Evolutionary conservation across 2,113 vertebrate genomes (phyloP), one percentile per base, ranked within the genome.

Genomic region (Crotophaga sulcirostris): DNA sequence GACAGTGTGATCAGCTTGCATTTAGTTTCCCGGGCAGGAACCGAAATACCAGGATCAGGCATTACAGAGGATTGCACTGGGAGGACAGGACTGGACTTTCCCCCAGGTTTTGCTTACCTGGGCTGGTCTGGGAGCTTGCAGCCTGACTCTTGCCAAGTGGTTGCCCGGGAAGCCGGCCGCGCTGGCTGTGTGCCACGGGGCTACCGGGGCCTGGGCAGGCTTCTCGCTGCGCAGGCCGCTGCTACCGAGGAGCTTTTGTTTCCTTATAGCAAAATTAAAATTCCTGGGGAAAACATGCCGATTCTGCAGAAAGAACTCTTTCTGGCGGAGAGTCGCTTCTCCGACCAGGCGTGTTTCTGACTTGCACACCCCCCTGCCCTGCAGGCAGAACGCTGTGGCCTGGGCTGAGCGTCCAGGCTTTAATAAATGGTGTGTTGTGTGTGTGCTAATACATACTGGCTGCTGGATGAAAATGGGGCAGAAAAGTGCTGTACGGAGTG

Each of bases 241-340:
- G 85, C 78, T 83, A 45, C 82, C 24, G 34, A 93, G 91, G 42
- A 89, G 47, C 91, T 91, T 94, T 94, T 92, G 92, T 96, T 93
- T 92, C 77, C 93, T 24, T 38, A 75, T 4, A 62, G 77, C 76
- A 84, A 93, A 86, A 91, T 89, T 63, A 84, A 93, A 89, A 89
- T 95, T 95, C 76, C 77, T 47, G 34, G 34, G 86, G 64, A 47
- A 84, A 87, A 81, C 47, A 72, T 72, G 84, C 64, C 7, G 80
- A 36, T 94, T 84, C 69, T 80, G 64, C 94, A 84, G 94, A 90
- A 93, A 67, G 73, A 72, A 13, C 26, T 74, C 47, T 93, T 96
- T 75, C 73, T 93, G 72, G 29, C 17, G 16, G 52, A 47, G 42
- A 78, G 56, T 6, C 1, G 0, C 56, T 70, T 38, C 56, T 74